Conservation (phyloP, 1,140 invertebrate species). For the Micrasema minimum region DNA sequence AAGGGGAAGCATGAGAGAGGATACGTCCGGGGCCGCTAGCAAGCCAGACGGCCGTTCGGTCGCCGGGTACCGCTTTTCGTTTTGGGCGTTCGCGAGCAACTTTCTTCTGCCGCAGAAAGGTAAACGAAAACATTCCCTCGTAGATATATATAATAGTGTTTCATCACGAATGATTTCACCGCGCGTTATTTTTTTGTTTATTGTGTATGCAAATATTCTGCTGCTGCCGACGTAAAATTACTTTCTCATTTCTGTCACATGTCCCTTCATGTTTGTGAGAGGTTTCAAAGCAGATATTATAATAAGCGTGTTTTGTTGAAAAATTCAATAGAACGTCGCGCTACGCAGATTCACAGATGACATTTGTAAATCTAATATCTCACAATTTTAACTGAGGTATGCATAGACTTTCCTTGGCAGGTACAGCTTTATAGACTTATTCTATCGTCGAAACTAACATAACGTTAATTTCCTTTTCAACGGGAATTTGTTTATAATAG, state of each 20-base stretch:
- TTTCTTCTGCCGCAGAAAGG: constrained; percentile 50
- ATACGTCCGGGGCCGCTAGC: constrained; percentile 41
- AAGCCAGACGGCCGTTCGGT: constrained; percentile 49
- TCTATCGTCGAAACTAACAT: too few relatives aligned
- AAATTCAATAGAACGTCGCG: background rate
- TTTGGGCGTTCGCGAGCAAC: constrained; percentile 52
- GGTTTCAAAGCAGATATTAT: background rate
- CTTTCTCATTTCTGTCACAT: constrained; percentile 10
- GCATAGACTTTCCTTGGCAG: background rate
- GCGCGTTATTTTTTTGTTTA: constrained; percentile 24
- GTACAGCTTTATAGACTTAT: too few relatives aligned
- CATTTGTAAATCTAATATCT: too few relatives aligned
- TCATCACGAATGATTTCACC: constrained; percentile 35
- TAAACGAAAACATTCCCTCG: constrained; percentile 36
- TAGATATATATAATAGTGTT: too few relatives aligned
- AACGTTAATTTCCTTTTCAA: too few relatives aligned
- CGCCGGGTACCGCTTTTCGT: constrained; percentile 51
- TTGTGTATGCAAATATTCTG: constrained; percentile 19
- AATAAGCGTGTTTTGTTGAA: background rate
- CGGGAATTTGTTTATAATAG: too few relatives aligned
- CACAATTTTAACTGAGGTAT: background rate
- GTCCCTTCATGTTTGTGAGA: background rate
- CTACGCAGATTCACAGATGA: too few relatives aligned
- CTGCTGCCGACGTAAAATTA: background rate
- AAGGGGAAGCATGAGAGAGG: constrained; percentile 47